A percentile compares a stretch with the other conserved stretches of the same genome.
Conservation (phyloP, 2,888 invertebrate species). For the Pseudoips prasinana region DNA sequence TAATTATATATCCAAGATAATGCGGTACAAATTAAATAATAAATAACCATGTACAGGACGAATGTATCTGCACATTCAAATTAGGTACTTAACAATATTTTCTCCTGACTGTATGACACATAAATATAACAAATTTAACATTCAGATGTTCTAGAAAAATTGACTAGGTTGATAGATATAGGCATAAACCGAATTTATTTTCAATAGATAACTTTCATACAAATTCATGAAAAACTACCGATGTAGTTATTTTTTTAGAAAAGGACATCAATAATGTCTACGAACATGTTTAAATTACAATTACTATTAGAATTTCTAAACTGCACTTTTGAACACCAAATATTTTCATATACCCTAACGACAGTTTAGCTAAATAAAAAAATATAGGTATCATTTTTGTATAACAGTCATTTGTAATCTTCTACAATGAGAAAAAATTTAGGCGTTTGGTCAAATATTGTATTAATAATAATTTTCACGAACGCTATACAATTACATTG, state of each 20-base stretch:
- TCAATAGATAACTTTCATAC: constrained; percentile 23
- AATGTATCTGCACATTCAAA: too few relatives aligned
- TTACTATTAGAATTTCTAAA: constrained; percentile 57
- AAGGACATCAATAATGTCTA: constrained; percentile 52
- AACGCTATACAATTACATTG: constrained; percentile 36
- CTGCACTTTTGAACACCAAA: constrained; percentile 74
- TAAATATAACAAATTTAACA: constrained; percentile 29
- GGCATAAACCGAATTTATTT: constrained; percentile 6
- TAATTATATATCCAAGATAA: constrained; percentile 20
- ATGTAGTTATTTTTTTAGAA: constrained; percentile 39
- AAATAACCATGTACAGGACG: constrained; percentile 4
- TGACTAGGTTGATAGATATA: constrained; percentile 18
- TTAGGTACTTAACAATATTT: too few relatives aligned
- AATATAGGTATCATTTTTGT: constrained; percentile 70
- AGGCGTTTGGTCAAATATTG: constrained; percentile 65
- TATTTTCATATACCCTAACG: constrained; percentile 66
- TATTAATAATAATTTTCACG: constrained; percentile 22
- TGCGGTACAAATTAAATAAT: constrained; percentile 27
- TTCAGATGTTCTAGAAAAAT: constrained; percentile 13
- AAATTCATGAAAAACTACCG: constrained; percentile 33
- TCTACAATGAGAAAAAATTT: constrained; percentile 62
- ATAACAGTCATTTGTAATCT: constrained; percentile 69
- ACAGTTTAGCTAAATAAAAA: constrained; percentile 79
- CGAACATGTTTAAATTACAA: constrained; percentile 53
- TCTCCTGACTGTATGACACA: constrained; percentile 8